A percentile compares a stretch with the other conserved stretches of the same genome.
Conservation (phyloP, 2,888 invertebrate species). For the Ommatoiulus sabulosus region DNA sequence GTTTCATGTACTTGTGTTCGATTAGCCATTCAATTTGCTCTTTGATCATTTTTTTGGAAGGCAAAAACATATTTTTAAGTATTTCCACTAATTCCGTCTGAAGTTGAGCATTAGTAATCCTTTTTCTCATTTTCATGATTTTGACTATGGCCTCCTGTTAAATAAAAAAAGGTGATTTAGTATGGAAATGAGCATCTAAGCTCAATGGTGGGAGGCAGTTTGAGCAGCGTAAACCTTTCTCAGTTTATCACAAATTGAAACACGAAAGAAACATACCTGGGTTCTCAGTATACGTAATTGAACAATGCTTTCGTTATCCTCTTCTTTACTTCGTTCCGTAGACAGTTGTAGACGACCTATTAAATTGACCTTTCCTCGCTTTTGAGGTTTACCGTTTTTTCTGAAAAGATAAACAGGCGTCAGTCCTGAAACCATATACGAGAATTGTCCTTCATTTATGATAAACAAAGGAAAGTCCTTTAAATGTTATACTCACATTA, state of each 20-base stretch:
- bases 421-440: not conserved
- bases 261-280: conserved; percentile 69
- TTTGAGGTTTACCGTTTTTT: conserved; percentile 95
- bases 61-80: conserved; percentile 98
- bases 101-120: conserved; percentile 91
- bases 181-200: not conserved
- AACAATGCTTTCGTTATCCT: conserved; percentile 98
- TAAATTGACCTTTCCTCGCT: conserved; percentile 94
- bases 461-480: too few relatives aligned
- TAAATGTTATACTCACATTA: conserved; percentile 71
- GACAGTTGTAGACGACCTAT: conserved; percentile 95
- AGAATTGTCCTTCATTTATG: too few relatives aligned
- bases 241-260: conserved; percentile 32
- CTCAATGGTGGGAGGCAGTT: too few relatives aligned
- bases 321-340: conserved; percentile 94
- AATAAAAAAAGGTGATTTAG: conserved; percentile 53
- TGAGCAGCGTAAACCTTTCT: too few relatives aligned
- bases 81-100: conserved; percentile 98
- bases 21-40: conserved; percentile 99
- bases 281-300: conserved; percentile 92
- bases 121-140: conserved; percentile 98
- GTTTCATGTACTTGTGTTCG: conserved; percentile 96
- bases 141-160: conserved; percentile 96
- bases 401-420: conserved; percentile 68
- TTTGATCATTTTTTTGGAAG: conserved; percentile 99